phyloP scores from a whole-genome alignment of 2,797 vertebrate species.

The Hephaestus fuliginosus region DNA sequence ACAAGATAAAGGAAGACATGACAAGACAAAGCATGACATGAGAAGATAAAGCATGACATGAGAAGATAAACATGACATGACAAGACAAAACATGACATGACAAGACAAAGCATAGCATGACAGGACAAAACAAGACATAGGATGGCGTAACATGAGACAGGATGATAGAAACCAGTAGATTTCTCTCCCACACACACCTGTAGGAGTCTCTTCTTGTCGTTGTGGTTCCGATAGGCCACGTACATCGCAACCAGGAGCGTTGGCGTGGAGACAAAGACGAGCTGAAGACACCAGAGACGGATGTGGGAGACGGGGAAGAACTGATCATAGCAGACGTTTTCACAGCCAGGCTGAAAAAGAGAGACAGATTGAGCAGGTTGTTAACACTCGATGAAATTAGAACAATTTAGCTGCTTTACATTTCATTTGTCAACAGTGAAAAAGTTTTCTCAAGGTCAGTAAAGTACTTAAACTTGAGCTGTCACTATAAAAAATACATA shows the following conservation, averaged over 20 bases:
- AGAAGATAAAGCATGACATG: no score
- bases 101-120: background rate
- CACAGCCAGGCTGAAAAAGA: slow-evolving; percentile 80
- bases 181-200: slow-evolving; percentile 34
- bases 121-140: background rate
- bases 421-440: no score
- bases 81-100: background rate
- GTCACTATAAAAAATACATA: background rate
- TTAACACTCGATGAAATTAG: background rate
- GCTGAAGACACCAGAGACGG: slow-evolving; percentile 86
- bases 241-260: slow-evolving; percentile 82
- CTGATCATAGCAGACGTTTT: slow-evolving; percentile 87
- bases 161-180: no score
- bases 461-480: background rate
- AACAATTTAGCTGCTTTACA: background rate
- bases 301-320: slow-evolving; percentile 87
- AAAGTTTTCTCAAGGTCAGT: no score
- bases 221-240: slow-evolving; percentile 77
- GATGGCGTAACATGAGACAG: background rate
- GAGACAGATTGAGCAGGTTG: background rate
- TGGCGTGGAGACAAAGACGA: slow-evolving; percentile 83
- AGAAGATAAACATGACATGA: background rate
- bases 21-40: background rate
- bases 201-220: slow-evolving; percentile 72
- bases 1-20: background rate